These are phyloP conservation scores for Kuschelorhynchus macadamiae DNA, from an alignment of 2,888 invertebrate genomes.

Conservation along the genomic window DNA sequence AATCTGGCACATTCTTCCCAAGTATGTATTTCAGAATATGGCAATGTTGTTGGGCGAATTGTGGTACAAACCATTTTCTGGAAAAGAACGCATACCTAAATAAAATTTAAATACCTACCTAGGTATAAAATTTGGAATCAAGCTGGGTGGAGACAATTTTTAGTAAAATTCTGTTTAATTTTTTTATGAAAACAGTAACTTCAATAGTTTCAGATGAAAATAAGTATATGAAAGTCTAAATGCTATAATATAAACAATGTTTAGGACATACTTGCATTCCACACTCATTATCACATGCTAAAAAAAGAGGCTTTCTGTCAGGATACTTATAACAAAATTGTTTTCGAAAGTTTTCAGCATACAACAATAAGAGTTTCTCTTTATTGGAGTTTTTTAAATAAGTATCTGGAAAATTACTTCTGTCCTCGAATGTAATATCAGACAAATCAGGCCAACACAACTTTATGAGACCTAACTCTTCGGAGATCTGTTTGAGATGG, in stretches of 20 bases:
- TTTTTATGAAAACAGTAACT: background rate
- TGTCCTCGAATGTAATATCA: slow-evolving; percentile 72
- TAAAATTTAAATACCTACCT: too few species aligned
- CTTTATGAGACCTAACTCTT: slow-evolving; percentile 74
- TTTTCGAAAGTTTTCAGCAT: slow-evolving; percentile 84
- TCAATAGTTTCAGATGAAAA: too few species aligned
- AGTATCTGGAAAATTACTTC: slow-evolving; percentile 75
- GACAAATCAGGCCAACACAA: slow-evolving; percentile 76
- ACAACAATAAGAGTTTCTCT: slow-evolving; percentile 79
- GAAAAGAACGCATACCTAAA: too few species aligned
- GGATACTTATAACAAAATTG: slow-evolving; percentile 76
- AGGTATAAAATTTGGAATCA: too few species aligned
- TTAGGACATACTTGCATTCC: slow-evolving; percentile 79
- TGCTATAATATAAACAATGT: too few species aligned
- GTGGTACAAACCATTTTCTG: slow-evolving; percentile 93
- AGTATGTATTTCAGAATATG: slow-evolving; percentile 78
- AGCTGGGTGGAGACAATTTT: too few species aligned
- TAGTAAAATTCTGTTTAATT: background rate
- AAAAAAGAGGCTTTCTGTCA: slow-evolving; percentile 74
- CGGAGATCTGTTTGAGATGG: slow-evolving; percentile 64
- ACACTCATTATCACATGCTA: slow-evolving; percentile 84
- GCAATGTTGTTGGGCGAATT: slow-evolving; percentile 83
- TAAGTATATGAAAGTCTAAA: too few species aligned
- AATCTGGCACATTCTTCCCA: slow-evolving; percentile 83
- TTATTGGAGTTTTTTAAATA: slow-evolving; percentile 79